Conservation (phyloP, 2,888 invertebrate species). For the Eretmocerus hayati region DNA sequence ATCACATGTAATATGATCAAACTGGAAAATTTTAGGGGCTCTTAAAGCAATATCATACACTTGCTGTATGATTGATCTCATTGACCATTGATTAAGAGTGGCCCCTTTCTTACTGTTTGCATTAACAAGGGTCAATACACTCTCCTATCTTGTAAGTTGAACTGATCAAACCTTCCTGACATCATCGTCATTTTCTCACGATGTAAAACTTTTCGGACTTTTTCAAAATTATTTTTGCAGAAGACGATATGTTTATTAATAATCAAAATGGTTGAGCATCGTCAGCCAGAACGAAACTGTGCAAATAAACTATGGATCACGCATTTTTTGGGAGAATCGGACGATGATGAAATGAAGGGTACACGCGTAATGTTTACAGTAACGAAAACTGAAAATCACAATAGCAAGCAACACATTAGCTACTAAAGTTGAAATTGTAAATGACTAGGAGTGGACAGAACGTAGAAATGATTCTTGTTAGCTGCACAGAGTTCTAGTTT, state of each 20-base stretch:
- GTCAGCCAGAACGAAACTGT: no score
- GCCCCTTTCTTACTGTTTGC: no score
- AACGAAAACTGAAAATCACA: slow-evolving; percentile 37
- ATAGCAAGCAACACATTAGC: slow-evolving; percentile 32
- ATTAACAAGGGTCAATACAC: slow-evolving; percentile 22
- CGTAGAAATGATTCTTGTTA: slow-evolving; percentile 19
- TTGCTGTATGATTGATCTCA: slow-evolving; percentile 43
- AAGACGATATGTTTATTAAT: no score
- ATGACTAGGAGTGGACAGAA: slow-evolving; percentile 36
- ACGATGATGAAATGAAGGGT: slow-evolving; percentile 22
- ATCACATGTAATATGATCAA: slow-evolving; percentile 28
- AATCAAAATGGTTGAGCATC: no score
- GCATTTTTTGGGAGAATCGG: slow-evolving; percentile 27
- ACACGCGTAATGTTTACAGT: slow-evolving; percentile 25
- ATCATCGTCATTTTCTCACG: slow-evolving; percentile 19
- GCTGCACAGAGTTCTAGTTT: slow-evolving; percentile 15
- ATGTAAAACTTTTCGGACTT: no score
- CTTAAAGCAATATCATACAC: slow-evolving; percentile 32
- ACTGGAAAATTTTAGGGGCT: slow-evolving; percentile 28
- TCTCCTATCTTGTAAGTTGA: slow-evolving; percentile 31
- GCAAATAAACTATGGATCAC: no score
- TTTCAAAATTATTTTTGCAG: no score
- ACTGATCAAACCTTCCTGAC: slow-evolving; percentile 14
- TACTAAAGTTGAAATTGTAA: slow-evolving; percentile 33
- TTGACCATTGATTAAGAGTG: slow-evolving; percentile 38